These are phyloP conservation scores for Remorina albescens DNA, from an alignment of 2,797 vertebrate species.

Conservation along the genomic window DNA sequence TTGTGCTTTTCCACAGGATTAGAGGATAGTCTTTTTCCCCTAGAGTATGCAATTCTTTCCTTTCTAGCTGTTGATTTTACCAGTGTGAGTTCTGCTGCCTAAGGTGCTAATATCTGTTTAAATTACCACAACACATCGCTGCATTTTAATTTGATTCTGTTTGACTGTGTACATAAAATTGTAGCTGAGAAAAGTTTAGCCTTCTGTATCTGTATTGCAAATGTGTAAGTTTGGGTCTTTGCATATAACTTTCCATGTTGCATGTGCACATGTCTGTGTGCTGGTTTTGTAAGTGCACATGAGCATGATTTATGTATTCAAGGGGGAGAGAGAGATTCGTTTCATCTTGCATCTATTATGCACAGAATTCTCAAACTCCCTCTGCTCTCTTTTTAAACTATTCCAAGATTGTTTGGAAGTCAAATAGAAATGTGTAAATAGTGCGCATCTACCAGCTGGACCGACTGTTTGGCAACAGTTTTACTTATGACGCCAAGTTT, in stretches of 20 bases:
- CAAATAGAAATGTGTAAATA: constrained; percentile 74
- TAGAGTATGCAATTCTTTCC: constrained; percentile 67
- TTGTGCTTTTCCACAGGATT: constrained; percentile 59
- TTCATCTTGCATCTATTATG: constrained; percentile 71
- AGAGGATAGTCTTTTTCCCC: constrained; percentile 51
- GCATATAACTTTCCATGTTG: constrained; percentile 62
- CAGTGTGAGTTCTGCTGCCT: constrained; percentile 73
- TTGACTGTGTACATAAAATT: constrained; percentile 70
- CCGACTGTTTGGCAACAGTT: constrained; percentile 59
- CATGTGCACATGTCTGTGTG: constrained; percentile 14
- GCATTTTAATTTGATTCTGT: constrained; percentile 77
- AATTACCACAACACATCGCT: constrained; percentile 69
- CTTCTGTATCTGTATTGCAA: constrained; percentile 53
- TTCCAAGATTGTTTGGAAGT: constrained; percentile 78
- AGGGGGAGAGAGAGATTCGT: constrained; percentile 39
- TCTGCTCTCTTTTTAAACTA: constrained; percentile 66
- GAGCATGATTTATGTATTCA: constrained; percentile 50
- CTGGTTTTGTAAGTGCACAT: constrained; percentile 24
- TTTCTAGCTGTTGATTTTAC: constrained; percentile 76
- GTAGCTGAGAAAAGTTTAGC: constrained; percentile 50
- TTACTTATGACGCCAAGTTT: constrained; percentile 50
- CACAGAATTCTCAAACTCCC: constrained; percentile 62
- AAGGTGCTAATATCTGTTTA: constrained; percentile 79
- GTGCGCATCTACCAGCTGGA: constrained; percentile 63
- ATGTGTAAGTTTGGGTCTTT: constrained; percentile 53